A percentile compares a stretch with the other conserved stretches of the same genome.
These are phyloP conservation scores for Drosophila nannoptera DNA, from an alignment of 1,140 invertebrate genomes.

Conservation along the genomic window DNA sequence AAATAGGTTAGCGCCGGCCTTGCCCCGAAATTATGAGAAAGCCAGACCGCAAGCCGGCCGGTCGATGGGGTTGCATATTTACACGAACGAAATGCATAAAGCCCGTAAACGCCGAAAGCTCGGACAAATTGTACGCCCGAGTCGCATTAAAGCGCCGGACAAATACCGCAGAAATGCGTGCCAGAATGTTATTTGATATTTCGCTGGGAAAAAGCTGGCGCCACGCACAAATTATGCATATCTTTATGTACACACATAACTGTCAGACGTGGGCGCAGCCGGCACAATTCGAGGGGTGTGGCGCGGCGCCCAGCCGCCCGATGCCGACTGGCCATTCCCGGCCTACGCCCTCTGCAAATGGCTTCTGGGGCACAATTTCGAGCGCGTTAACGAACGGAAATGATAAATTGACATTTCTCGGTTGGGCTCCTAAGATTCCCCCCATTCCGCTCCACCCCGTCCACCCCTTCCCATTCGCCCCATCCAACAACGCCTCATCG, in stretches of 20 bases:
- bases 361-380: slow-evolving; percentile 62
- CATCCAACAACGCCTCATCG: not conserved
- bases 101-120: slow-evolving; percentile 13
- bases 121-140: slow-evolving; percentile 45
- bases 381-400: slow-evolving; percentile 61
- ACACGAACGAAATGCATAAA: slow-evolving; percentile 73
- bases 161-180: slow-evolving; percentile 66
- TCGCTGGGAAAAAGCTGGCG: slow-evolving; percentile 47
- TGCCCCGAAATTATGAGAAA: slow-evolving; percentile 59
- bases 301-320: slow-evolving; percentile 9
- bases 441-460: too few relatives aligned
- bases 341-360: slow-evolving; percentile 49
- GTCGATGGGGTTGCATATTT: slow-evolving; percentile 46
- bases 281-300: slow-evolving; percentile 20
- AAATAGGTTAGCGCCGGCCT: slow-evolving; percentile 62
- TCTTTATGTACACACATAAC: slow-evolving; percentile 44
- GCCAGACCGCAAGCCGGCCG: not conserved
- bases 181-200: slow-evolving; percentile 72
- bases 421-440: slow-evolving; percentile 42
- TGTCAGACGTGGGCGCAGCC: slow-evolving; percentile 29
- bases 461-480: slow-evolving; percentile 23
- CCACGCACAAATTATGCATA: slow-evolving; percentile 56
- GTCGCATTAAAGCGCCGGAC: slow-evolving; percentile 59
- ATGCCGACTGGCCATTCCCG: slow-evolving; percentile 14
- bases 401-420: slow-evolving; percentile 73